Evolutionary conservation across 2,888 invertebrate genomes (phyloP), one percentile per base, ranked within the genome.

Genomic region (Phortica okadai): DNA sequence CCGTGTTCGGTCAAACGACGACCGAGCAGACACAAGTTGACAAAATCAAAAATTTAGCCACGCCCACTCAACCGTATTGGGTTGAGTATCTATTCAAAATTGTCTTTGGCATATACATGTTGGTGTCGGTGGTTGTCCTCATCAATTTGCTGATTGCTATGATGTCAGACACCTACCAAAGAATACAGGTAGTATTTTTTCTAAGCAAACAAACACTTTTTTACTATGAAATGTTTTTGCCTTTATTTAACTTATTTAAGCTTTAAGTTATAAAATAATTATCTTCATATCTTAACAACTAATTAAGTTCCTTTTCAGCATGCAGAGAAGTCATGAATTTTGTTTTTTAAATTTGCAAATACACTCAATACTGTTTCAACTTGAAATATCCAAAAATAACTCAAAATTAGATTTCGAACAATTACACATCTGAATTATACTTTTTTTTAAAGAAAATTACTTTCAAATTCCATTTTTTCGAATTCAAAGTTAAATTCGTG

Each of bases 121-220:
- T 99, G 95, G 98, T 99, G 89, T 98, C 99, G 82, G 97, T 99
- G 90, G 97, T 99, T 91, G 99, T 99, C 88, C 95, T 99, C 88
- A 99, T 99, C 93, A 99, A 99, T 93, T 95, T 99, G 84, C 96
- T 99, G 92, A 99, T 99, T 94, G 99, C 99, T 94, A 99, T 99
- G 99, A 99, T 99, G 99, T 98, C 99, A 91, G 99, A 99, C 94
- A 99, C 99, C 79, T 99, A 99, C 92, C 99, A 99, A 92, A 94
- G 98, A 91, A 99, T 99, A 91, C 98, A 99, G 94, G 98, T 96
- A 95, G 94, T 92, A 90, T 89, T 88, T 72, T 56, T 41, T 66
- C 2, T 50, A 69, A 6, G 14, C n/a, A 21, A 50, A 16, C 21
- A n/a, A 16, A 50, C 56, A n/a, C 66, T 14, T 67, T 69, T 25